phyloP scores from a whole-genome alignment of 1,140 invertebrate genomes.

The Gryon sp. region DNA sequence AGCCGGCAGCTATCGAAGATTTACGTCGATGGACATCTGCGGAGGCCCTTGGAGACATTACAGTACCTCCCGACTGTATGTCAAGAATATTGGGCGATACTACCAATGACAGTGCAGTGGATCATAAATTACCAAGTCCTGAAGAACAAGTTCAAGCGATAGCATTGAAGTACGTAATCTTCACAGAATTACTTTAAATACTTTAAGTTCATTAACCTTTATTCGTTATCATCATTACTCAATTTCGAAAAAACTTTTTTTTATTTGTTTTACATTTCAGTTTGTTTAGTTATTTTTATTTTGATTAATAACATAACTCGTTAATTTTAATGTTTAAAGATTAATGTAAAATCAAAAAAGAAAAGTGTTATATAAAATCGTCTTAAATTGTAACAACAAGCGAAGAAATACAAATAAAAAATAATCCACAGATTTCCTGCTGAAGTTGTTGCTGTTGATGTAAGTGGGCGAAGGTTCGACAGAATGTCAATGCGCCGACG shows the following conservation, averaged over 20 bases:
- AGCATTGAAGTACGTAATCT: conserved; percentile 85
- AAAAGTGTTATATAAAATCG: no score
- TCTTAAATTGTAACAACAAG: no score
- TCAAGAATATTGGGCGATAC: conserved; percentile 79
- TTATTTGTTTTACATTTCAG: no score
- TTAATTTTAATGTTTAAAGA: no score
- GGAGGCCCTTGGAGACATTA: conserved; percentile 90
- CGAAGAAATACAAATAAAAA: no score
- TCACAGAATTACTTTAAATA: no score
- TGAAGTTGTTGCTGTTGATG: conserved; percentile 91
- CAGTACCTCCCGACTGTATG: conserved; percentile 87
- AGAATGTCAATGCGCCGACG: conserved; percentile 90
- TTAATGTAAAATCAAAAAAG: no score
- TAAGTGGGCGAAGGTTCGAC: conserved; percentile 90
- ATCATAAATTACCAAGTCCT: conserved; percentile 90
- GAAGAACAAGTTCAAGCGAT: conserved; percentile 90
- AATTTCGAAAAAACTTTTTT: no score
- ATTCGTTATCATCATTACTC: no score
- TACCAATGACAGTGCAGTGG: conserved; percentile 85
- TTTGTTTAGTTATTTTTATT: no score
- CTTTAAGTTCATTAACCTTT: no score
- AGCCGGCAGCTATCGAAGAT: conserved; percentile 90
- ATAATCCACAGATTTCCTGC: conserved; percentile 86
- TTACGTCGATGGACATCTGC: conserved; percentile 90
- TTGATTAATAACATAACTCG: no score